A percentile compares a stretch with the other conserved stretches of the same genome.
Conservation (phyloP, 2,113 vertebrate genomes). For the Pteruthius melanotis region DNA sequence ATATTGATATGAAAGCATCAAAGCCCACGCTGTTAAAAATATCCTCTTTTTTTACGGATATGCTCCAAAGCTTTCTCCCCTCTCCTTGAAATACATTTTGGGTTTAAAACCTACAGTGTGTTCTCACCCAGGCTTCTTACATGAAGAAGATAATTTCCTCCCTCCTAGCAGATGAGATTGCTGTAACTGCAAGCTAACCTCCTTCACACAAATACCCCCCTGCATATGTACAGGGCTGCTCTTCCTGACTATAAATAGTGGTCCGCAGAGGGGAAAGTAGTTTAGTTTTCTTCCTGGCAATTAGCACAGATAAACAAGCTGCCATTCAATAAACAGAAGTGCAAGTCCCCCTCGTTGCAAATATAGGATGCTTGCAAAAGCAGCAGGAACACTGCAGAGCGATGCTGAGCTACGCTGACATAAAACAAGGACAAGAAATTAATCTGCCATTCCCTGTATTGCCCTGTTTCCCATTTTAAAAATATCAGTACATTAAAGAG, state of each 20-base stretch:
- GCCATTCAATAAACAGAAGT: neutral
- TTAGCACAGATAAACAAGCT: conserved; percentile 32
- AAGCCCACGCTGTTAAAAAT: neutral
- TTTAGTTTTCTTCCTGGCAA: conserved; percentile 21
- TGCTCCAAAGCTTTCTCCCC: neutral
- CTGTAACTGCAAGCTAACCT: neutral
- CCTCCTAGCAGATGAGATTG: neutral
- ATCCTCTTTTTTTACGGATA: neutral
- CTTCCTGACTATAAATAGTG: neutral
- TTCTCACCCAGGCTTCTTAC: neutral
- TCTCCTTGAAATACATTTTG: neutral
- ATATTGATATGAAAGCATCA: neutral
- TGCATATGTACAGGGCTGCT: neutral
- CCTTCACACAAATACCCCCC: neutral
- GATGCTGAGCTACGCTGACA: neutral
- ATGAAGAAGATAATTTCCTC: neutral
- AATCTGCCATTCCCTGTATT: neutral
- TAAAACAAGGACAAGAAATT: neutral
- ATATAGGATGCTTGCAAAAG: neutral
- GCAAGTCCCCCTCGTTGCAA: neutral
- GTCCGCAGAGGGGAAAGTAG: neutral
- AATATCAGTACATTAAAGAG: neutral
- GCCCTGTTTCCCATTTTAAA: neutral
- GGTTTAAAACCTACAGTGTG: neutral
- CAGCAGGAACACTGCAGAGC: neutral